These are phyloP conservation scores for Setophaga coronata DNA, from an alignment of 2,113 vertebrate genomes.

Conservation along the genomic window DNA sequence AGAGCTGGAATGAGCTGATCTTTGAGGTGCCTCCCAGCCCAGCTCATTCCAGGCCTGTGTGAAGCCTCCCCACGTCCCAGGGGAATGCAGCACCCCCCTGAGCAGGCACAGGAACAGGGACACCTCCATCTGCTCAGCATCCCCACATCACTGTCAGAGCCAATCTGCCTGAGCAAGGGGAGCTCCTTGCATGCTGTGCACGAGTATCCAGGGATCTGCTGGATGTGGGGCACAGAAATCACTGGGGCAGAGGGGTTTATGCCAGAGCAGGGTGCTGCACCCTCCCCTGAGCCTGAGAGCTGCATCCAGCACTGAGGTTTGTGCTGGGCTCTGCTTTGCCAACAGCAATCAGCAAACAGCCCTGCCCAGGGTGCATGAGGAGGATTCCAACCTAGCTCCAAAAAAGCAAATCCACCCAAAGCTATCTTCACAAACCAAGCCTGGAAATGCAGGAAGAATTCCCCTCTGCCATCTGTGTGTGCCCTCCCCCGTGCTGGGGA, in stretches of 20 bases:
- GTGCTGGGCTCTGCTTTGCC: not conserved
- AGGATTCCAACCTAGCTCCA: not conserved
- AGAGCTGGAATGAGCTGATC: not conserved
- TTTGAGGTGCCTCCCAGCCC: not conserved
- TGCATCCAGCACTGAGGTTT: not conserved
- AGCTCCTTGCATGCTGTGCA: accelerated
- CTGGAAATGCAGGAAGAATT: not conserved
- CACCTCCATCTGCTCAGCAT: accelerated
- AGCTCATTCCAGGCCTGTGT: not conserved
- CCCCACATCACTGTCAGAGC: accelerated
- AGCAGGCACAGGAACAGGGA: not conserved
- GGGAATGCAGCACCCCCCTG: accelerated
- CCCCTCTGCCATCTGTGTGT: not conserved
- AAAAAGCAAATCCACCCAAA: not conserved
- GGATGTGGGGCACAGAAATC: not conserved
- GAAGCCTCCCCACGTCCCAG: accelerated
- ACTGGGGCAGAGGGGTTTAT: too few species aligned
- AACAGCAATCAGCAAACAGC: not conserved
- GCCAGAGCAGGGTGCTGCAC: not conserved
- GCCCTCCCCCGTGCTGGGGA: not conserved
- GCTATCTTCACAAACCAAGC: not conserved
- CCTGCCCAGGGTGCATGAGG: not conserved
- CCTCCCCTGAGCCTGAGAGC: not conserved
- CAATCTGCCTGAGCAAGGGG: not conserved
- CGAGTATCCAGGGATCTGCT: not conserved